phyloP scores from a whole-genome alignment of 2,113 vertebrate species.

The Mellivora capensis region DNA sequence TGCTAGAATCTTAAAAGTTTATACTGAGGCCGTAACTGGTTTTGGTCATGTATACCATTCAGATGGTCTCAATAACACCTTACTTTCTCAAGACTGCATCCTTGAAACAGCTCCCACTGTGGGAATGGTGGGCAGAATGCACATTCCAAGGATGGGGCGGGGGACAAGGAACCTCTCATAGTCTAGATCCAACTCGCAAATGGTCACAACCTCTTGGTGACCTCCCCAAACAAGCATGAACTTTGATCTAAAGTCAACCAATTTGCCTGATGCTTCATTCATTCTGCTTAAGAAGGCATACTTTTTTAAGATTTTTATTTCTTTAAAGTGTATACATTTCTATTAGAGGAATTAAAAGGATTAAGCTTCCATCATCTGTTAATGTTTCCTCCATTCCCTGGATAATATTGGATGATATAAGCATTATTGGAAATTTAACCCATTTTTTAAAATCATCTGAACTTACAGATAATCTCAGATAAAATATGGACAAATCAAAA shows the following conservation, averaged over 20 bases:
- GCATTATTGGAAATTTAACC: background rate
- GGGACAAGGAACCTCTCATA: background rate
- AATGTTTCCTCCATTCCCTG: background rate
- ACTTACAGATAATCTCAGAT: background rate
- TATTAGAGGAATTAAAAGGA: background rate
- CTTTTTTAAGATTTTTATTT: background rate
- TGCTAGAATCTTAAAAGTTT: background rate
- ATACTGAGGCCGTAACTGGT: background rate
- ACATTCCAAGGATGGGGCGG: background rate
- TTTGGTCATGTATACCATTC: background rate
- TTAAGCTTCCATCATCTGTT: background rate
- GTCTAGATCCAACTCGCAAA: background rate
- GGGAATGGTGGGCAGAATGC: background rate
- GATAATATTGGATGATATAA: background rate
- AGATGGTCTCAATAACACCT: background rate
- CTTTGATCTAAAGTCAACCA: background rate
- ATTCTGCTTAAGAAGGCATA: background rate
- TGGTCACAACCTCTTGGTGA: background rate
- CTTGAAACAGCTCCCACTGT: background rate
- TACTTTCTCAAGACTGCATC: background rate
- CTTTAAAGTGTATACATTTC: background rate
- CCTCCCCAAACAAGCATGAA: background rate
- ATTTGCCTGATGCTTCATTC: background rate
- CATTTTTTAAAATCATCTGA: background rate
- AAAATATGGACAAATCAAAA: background rate